Conservation (phyloP, 2,888 invertebrate genomes). For the Parnassius glacialis region DNA sequence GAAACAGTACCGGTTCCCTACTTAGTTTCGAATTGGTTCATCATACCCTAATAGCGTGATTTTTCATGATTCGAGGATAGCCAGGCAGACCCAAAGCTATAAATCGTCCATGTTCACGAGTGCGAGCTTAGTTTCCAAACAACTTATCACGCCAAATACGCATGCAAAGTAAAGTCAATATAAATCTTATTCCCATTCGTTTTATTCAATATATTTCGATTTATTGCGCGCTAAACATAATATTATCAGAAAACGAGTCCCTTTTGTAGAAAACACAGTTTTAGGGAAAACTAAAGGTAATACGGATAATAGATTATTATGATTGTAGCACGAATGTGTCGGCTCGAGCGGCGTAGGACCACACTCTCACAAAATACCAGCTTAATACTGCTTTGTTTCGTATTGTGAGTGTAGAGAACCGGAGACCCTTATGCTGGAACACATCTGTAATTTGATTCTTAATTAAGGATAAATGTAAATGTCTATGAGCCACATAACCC, state of each 20-base stretch:
- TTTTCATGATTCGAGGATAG: not conserved
- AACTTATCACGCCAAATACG: constrained; percentile 21
- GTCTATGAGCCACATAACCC: too few relatives aligned
- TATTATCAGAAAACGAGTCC: constrained; percentile 27
- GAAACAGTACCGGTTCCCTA: not conserved
- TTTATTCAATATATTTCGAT: constrained; percentile 59
- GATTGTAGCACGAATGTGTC: too few relatives aligned
- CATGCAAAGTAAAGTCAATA: constrained; percentile 15
- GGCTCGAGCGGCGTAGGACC: too few relatives aligned
- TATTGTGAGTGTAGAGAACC: too few relatives aligned
- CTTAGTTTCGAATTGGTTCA: not conserved
- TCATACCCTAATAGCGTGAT: not conserved
- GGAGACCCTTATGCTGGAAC: too few relatives aligned
- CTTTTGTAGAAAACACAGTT: too few relatives aligned
- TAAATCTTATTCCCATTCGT: constrained; percentile 39
- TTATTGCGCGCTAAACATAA: constrained; percentile 67
- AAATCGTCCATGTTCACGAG: constrained; percentile 4
- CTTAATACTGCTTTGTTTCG: too few relatives aligned
- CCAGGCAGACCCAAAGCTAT: constrained; percentile 3
- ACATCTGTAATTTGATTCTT: too few relatives aligned
- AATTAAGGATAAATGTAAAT: too few relatives aligned
- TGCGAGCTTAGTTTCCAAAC: constrained; percentile 11
- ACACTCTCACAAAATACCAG: too few relatives aligned
- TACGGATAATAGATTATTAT: too few relatives aligned
- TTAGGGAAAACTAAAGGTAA: too few relatives aligned